Evolutionary conservation across 1,140 invertebrate genomes (phyloP), one percentile per base, ranked within the genome.

Genomic region (Hyposmocoma kahamanoa): DNA sequence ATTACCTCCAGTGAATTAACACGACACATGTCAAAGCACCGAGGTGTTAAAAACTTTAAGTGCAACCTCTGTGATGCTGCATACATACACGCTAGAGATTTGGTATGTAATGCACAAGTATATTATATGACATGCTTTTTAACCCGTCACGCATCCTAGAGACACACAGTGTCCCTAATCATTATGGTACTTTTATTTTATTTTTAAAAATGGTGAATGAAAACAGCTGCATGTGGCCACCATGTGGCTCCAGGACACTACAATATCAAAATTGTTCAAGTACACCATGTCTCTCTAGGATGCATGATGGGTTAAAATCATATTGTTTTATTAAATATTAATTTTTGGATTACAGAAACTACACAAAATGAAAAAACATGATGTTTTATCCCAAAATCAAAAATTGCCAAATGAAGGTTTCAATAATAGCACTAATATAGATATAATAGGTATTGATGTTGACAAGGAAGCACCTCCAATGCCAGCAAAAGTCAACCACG

Each of bases 61-160:
- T 95, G 93, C 67, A 90, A 94, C 60, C 74, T 93, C 1, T 95
- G 93, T 66, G 90, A 89, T 3, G 91, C 92, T 59, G 88, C 89
- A 8, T 95, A 94, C 59, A 90, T 90, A 19, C 88, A 92, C 1
- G 90, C 90, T 13, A 81, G 88, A 57, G 89, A 90, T 56, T 84
- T 89, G 63, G 87, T 88, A 26, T 79, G 70, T 66, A 26, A 15
- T n/a, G n/a, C n/a, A n/a, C n/a, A n/a, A n/a, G n/a, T n/a, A n/a
- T n/a, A n/a, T n/a, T n/a, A n/a, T n/a, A n/a, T n/a, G n/a, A n/a
- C n/a, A n/a, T n/a, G n/a, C n/a, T n/a, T n/a, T n/a, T n/a, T n/a
- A n/a, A n/a, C n/a, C n/a, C n/a, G n/a, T n/a, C n/a, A n/a, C n/a
- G n/a, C n/a, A n/a, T n/a, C n/a, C n/a, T n/a, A n/a, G n/a, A n/a